A percentile compares a stretch with the other conserved stretches of the same genome.
Evolutionary conservation across 2,113 vertebrate genomes (phyloP).

Genomic region (Colistium nudipinnis): DNA sequence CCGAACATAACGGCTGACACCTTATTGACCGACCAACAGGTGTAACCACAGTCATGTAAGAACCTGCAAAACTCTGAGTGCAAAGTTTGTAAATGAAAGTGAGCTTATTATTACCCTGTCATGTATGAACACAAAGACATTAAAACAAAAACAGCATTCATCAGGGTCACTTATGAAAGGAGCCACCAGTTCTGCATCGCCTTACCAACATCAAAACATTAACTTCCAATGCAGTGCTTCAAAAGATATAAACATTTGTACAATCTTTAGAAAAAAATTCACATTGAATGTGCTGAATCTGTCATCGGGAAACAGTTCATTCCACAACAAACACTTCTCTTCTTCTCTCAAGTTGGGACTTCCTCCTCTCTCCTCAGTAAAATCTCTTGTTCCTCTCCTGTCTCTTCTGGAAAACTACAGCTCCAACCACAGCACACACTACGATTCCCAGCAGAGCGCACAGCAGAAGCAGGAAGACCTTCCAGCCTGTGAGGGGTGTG

Average conservation of each 20-base stretch:
- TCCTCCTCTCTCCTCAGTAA: conserved; percentile 80
- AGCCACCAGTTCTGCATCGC: neutral
- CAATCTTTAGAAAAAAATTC: conserved; percentile 76
- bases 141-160: conserved; percentile 11
- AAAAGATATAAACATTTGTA: conserved; percentile 72
- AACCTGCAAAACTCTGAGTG: neutral
- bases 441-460: conserved; percentile 96
- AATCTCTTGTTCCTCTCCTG: conserved; percentile 98
- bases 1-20: neutral
- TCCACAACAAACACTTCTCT: conserved; percentile 13
- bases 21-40: neutral
- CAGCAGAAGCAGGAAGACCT: conserved; percentile 94
- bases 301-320: conserved; percentile 53
- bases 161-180: conserved; percentile 1
- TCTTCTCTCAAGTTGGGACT: neutral
- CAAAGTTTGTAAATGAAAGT: neutral
- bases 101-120: conserved; percentile 1
- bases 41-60: neutral
- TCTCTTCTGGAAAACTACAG: conserved; percentile 97
- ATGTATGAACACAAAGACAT: neutral
- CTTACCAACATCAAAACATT: neutral
- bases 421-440: conserved; percentile 94
- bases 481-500: conserved; percentile 94
- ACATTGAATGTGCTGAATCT: conserved; percentile 70
- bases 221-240: conserved; percentile 60